Evolutionary conservation across 2,113 vertebrate genomes (phyloP), one percentile per base, ranked within the genome.

Genomic region (Oncorhynchus keta): DNA sequence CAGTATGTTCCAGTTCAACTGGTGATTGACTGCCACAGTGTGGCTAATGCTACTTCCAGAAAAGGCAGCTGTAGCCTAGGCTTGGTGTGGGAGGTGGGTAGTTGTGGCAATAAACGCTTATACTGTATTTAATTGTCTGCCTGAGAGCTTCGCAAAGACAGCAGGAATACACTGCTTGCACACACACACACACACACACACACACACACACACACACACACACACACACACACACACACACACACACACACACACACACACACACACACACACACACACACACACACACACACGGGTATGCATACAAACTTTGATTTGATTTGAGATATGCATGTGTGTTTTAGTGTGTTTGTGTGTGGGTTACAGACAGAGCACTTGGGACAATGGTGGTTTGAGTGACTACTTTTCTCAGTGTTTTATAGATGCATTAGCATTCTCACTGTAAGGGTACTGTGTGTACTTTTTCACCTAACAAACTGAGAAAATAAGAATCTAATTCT

Each of bases 401-500:
- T 57, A 68, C 74, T 68, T 76, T 66, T 9, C 39, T 51, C 13
- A 18, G 74, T 78, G 75, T 69, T 79, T 82, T 79, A 70, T 79
- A 75, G 45, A 74, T 20, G 57, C 64, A 7, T 35, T 70, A 73
- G 30, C 67, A 69, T 76, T 62, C 16, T 72, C 64, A 80, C n/a
- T 62, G 71, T 24, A 68, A 51, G 14, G 48, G 57, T 64, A 67
- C 65, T n/a, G 12, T 51, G 45, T 77, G 35, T 18, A 45, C 55
- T 59, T 64, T 49, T 49, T 20, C 51, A 55, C 35, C 62, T 48
- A 48, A 57, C 26, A 74, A 55, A 70, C 72, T 71, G 18, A 79
- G 74, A 75, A 72, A 81, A 79, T 77, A 72, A 26, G 73, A 73
- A 76, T 81, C 66, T 67, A 78, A 81, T 77, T 24, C 74, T 68